Base-by-base conservation (phyloP, 2,888 invertebrate species). In the Elysia crispata region DNA sequence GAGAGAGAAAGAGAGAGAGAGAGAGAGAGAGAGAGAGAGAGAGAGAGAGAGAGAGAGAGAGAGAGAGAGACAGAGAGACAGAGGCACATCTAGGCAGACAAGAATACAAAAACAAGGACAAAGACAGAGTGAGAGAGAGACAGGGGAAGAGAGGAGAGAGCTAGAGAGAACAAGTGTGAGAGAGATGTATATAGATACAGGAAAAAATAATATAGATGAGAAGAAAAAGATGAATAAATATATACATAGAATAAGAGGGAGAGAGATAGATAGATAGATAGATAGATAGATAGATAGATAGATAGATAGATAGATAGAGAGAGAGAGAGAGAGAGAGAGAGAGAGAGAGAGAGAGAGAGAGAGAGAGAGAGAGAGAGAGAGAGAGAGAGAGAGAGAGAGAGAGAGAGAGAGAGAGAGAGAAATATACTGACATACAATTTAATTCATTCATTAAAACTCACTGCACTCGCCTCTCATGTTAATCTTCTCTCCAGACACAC, bases 401-500 rank as follows among this genome's bases (percentile, higher is more conserved):
- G n/a, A n/a, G n/a, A n/a, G n/a, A n/a, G n/a, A n/a, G n/a, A n/a
- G n/a, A n/a, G n/a, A n/a, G n/a, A n/a, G n/a, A n/a, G n/a, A n/a
- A n/a, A n/a, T n/a, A n/a, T n/a, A n/a, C n/a, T n/a, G n/a, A n/a
- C n/a, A n/a, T n/a, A n/a, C n/a, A n/a, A n/a, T n/a, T n/a, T n/a
- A n/a, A n/a, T n/a, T n/a, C n/a, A n/a, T n/a, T n/a, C n/a, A n/a
- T n/a, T n/a, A n/a, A n/a, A n/a, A n/a, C n/a, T n/a, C n/a, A n/a
- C n/a, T n/a, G n/a, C n/a, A n/a, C n/a, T n/a, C n/a, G n/a, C n/a
- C n/a, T n/a, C n/a, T n/a, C n/a, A n/a, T n/a, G n/a, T n/a, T n/a
- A n/a, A n/a, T n/a, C n/a, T n/a, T n/a, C n/a, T n/a, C 23, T 6
- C 60, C 77, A 88, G 87, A 88, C 77, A 84, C 83, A 0, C 81